Conservation (phyloP, 2,113 vertebrate genomes). For the Trogon surrucura region DNA sequence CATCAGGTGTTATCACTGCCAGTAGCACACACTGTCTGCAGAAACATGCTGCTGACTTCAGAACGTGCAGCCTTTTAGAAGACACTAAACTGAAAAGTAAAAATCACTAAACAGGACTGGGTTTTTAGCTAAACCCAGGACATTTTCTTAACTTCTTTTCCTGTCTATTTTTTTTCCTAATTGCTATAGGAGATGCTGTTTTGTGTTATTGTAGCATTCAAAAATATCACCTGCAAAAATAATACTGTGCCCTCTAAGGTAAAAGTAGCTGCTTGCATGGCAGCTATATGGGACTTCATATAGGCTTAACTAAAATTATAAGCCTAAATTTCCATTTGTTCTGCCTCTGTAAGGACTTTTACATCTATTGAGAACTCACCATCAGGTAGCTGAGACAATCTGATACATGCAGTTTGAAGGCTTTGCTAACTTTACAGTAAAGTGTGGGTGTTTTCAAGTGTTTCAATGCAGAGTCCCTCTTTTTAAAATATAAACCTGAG, state of each 20-base stretch:
- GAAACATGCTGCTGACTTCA: too few relatives aligned
- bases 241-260: background rate
- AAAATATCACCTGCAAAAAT: background rate
- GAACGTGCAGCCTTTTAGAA: too few relatives aligned
- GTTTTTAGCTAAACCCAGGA: too few relatives aligned
- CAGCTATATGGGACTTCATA: background rate
- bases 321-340: background rate
- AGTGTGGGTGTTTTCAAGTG: background rate
- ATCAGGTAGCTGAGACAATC: background rate
- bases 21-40: too few relatives aligned
- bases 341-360: background rate
- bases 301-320: background rate
- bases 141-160: background rate
- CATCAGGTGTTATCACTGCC: too few relatives aligned
- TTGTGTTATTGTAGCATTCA: background rate
- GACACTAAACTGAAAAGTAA: too few relatives aligned
- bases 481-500: background rate
- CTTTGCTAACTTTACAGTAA: background rate
- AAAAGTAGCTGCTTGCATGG: background rate
- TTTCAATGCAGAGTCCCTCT: background rate
- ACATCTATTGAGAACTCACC: fast-evolving
- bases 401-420: background rate
- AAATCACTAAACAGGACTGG: too few relatives aligned
- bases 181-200: background rate
- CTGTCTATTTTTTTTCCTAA: background rate